Evolutionary conservation across 2,888 invertebrate genomes (phyloP).

Genomic region (Tanypteryx hageni): DNA sequence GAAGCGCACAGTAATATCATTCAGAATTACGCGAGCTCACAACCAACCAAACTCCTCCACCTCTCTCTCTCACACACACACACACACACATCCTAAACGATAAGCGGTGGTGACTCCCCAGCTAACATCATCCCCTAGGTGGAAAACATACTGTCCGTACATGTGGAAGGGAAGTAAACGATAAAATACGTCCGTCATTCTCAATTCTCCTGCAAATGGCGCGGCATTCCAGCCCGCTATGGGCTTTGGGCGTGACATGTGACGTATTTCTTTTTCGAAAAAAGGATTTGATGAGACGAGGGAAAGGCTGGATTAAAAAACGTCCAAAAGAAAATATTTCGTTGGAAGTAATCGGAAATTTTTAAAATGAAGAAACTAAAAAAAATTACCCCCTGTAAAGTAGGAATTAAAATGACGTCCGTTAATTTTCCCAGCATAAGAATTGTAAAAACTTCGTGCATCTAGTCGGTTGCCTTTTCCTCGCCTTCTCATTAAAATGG

Average conservation of each 20-base stretch:
- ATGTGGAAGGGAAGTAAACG: neutral
- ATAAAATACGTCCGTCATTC: neutral
- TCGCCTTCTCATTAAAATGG: neutral
- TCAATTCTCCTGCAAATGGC: neutral
- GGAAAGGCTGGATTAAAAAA: neutral
- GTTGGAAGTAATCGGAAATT: neutral
- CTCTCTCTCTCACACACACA: neutral
- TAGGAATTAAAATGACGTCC: neutral
- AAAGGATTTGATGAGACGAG: neutral
- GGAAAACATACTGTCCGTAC: neutral
- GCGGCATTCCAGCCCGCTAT: neutral
- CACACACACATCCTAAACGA: neutral
- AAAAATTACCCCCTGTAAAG: neutral
- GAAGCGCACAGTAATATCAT: slow-evolving; percentile 36
- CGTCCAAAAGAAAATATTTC: neutral
- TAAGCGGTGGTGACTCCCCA: neutral
- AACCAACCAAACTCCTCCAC: neutral
- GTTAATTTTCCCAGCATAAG: neutral
- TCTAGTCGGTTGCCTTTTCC: neutral
- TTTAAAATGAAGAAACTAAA: no score
- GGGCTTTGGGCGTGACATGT: neutral
- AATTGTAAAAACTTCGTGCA: neutral
- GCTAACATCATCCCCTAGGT: neutral
- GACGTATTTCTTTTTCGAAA: neutral
- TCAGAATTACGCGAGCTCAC: slow-evolving; percentile 35